phyloP scores from a whole-genome alignment of 2,797 vertebrate genomes.

The Pteronotus mesoamericanus region DNA sequence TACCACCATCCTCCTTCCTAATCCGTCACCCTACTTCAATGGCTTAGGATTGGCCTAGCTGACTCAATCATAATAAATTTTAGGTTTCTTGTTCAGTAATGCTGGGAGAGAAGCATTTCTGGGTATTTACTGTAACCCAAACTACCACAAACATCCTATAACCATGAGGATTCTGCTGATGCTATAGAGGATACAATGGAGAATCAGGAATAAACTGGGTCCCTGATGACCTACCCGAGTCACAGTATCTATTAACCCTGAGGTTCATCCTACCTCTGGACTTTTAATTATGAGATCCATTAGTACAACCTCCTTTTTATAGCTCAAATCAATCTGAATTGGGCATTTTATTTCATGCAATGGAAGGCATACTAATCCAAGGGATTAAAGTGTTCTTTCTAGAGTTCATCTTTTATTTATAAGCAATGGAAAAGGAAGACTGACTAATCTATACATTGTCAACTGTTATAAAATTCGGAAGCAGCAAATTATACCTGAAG shows the following conservation, averaged over 20 bases:
- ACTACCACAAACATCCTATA: background rate
- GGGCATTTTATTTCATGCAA: constrained; percentile 2
- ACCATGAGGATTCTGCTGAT: background rate
- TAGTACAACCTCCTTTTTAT: background rate
- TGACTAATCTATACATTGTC: background rate
- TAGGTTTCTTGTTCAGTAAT: background rate
- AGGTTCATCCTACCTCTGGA: background rate
- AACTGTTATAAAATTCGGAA: constrained; percentile 17
- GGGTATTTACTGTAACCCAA: background rate
- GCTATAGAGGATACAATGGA: background rate
- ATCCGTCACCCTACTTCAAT: background rate
- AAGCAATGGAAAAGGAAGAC: background rate
- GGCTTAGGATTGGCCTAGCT: background rate
- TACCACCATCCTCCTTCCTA: background rate
- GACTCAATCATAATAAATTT: background rate
- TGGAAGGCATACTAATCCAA: background rate
- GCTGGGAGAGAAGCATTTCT: background rate
- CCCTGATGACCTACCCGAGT: background rate
- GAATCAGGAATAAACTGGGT: background rate
- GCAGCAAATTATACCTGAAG: background rate
- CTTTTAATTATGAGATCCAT: background rate
- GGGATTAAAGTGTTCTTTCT: background rate
- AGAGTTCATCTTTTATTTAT: constrained; percentile 29
- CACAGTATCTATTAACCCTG: background rate
- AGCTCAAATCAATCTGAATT: background rate